phyloP scores from a whole-genome alignment of 2,797 vertebrate genomes.

The Scolopax rusticola region DNA sequence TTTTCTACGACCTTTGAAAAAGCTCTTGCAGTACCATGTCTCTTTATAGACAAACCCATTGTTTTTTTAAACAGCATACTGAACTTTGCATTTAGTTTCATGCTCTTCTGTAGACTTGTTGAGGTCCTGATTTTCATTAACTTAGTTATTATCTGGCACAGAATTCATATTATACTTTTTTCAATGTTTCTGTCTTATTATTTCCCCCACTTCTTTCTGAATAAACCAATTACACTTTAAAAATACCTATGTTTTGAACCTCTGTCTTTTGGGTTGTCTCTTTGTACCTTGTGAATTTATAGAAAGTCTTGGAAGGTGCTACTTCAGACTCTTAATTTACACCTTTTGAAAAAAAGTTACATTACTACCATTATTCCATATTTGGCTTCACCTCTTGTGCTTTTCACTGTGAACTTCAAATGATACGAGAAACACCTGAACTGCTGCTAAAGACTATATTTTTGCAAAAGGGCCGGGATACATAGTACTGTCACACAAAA shows the following conservation, averaged over 20 bases:
- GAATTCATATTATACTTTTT: background rate
- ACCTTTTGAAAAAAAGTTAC: background rate
- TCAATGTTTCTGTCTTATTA: background rate
- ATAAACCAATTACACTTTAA: background rate
- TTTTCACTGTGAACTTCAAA: background rate
- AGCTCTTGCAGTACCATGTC: background rate
- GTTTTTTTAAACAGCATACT: background rate
- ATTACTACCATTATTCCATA: background rate
- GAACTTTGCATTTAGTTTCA: background rate
- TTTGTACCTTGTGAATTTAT: background rate
- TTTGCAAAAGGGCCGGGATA: background rate
- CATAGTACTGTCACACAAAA: background rate
- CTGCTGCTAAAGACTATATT: background rate
- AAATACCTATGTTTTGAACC: background rate
- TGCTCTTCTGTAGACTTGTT: fast-evolving
- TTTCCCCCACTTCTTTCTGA: background rate
- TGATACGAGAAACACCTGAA: background rate
- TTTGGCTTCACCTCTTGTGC: background rate
- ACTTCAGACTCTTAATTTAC: background rate
- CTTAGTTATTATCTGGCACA: background rate
- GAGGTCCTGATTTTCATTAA: background rate
- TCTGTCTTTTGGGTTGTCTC: background rate
- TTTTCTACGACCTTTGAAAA: background rate
- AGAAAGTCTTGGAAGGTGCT: background rate
- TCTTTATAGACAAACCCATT: background rate